A percentile compares a stretch with the other conserved stretches of the same genome.
Evolutionary conservation across 2,113 vertebrate genomes (phyloP).

Genomic region (Lamprotornis superbus): DNA sequence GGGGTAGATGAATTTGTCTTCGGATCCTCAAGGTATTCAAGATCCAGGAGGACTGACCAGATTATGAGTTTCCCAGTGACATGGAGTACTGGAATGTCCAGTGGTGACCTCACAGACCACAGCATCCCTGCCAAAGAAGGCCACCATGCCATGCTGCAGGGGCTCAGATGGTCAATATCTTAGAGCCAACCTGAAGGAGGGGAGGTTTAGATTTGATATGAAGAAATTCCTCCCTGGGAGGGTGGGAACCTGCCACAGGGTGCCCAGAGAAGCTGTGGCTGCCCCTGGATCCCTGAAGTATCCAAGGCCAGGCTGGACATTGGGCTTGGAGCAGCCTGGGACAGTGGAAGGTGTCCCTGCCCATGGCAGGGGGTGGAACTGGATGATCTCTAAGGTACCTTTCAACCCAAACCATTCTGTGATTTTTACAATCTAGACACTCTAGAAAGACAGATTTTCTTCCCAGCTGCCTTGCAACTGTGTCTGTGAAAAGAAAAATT

Average conservation of each 20-base stretch:
- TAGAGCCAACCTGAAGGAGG: neutral
- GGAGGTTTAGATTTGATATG: neutral
- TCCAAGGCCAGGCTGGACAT: fast-evolving
- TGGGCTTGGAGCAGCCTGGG: neutral
- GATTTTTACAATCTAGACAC: too few species aligned
- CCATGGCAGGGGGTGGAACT: fast-evolving
- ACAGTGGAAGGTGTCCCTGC: fast-evolving
- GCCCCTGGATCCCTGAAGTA: neutral
- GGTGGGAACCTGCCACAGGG: neutral
- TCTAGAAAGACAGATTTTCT: neutral
- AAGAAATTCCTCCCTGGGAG: neutral
- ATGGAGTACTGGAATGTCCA: neutral
- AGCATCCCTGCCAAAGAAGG: neutral
- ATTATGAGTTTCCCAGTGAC: neutral
- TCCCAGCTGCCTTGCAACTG: neutral
- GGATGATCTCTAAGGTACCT: neutral
- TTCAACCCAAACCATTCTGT: neutral
- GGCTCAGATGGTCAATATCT: neutral
- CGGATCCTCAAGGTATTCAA: neutral
- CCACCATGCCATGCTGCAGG: neutral
- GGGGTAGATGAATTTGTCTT: neutral
- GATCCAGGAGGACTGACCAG: neutral
- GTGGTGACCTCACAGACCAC: neutral
- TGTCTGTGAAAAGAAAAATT: neutral
- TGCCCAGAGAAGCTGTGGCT: neutral